Evolutionary conservation across 2,113 vertebrate species (phyloP), one percentile per base, ranked within the genome.

Genomic region (Microcebus lehilahytsara): DNA sequence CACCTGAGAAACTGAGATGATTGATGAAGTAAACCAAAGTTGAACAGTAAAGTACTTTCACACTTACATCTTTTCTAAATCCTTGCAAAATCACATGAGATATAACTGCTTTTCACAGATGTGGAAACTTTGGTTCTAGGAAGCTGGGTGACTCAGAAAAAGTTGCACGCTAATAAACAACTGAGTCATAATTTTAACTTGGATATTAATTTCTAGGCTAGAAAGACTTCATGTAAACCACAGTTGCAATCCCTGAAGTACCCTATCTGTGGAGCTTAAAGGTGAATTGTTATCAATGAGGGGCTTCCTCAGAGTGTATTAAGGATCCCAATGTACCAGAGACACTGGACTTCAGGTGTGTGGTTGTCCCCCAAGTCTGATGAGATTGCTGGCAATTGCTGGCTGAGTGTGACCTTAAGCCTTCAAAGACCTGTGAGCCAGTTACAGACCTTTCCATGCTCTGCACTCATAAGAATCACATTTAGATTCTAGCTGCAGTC

Each of bases 401-500:
- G 71, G 4, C 56, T 83, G 27, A 66, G 56, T 46, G 49, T 60
- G 74, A 72, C 81, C 12, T 2, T 60, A 83, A 78, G 72, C 71
- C 75, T 93, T 80, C 37, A 62, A 75, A 93, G n/a, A 56, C 16
- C 62, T 71, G n/a, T 42, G 75, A 95, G 53, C 20, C 69, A 62
- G 75, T 72, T 46, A 37, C 11, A 77, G 30, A 87, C 71, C 62
- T 92, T 92, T 64, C 34, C 27, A 20, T 81, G 60, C 60, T 81
- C n/a, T 20, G 53, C 56, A 62, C 69, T 78, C 23, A 0, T 30
- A 81, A 96, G 90, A 95, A 96, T 92, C 77, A 88, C 77, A 86
- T 97, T 97, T 92, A 93, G 75, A 97, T 97, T 97, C 95, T 58
- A 80, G 95, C 95, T 90, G 92, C 80, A 91, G 79, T 95, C 95